Conservation (phyloP, 64 coral and sea anemone genomes). For the Montipora sp. region DNA sequence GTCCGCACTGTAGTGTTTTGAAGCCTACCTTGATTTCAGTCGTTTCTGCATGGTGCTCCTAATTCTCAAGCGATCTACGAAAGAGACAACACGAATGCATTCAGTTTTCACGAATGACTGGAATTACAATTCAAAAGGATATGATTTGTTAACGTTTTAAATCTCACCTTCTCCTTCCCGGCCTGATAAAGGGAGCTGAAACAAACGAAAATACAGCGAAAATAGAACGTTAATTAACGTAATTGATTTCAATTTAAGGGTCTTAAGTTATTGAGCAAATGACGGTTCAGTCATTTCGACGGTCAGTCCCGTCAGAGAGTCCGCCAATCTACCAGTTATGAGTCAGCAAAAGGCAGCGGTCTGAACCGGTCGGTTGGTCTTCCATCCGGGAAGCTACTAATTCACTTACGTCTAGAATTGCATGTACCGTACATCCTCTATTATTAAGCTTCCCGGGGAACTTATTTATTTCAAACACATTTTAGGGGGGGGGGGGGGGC, state of each 20-base stretch:
- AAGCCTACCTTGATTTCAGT: slow-evolving; percentile 2
- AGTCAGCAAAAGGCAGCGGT: too few species aligned
- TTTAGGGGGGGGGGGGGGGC: too few species aligned
- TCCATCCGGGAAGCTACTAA: too few species aligned
- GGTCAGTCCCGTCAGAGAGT: too few species aligned
- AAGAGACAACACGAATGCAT: background rate
- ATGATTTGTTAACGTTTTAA: background rate
- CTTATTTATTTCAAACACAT: too few species aligned
- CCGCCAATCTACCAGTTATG: too few species aligned
- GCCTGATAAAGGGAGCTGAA: background rate
- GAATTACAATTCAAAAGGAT: background rate
- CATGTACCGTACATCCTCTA: too few species aligned
- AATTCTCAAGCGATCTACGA: background rate
- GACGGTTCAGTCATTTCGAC: too few species aligned
- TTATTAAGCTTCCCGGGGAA: too few species aligned
- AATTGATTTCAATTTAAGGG: background rate
- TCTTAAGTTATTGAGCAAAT: too few species aligned
- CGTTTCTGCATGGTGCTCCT: background rate
- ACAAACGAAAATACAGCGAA: background rate
- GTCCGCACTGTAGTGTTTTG: background rate
- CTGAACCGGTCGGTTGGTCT: too few species aligned
- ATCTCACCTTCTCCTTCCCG: slow-evolving; percentile 16
- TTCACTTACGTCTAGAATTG: too few species aligned
- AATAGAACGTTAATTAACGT: background rate
- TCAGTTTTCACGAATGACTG: background rate